Evolutionary conservation across 2,113 vertebrate genomes (phyloP), one percentile per base, ranked within the genome.

Genomic region (Percina caprodes): DNA sequence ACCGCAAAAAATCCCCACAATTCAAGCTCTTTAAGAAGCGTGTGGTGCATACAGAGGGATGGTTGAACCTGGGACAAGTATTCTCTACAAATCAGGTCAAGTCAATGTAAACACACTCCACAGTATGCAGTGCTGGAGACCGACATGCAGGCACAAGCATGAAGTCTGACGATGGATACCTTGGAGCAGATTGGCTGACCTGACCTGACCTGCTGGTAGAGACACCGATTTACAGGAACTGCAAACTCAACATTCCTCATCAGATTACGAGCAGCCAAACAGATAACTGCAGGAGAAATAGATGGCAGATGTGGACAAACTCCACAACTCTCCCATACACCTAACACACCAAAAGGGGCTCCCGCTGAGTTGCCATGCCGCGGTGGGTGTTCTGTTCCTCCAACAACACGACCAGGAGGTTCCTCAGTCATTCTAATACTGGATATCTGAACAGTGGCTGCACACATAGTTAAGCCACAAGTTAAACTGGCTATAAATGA

Each of bases 191-290:
- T 68, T 70, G 73, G 69, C 80, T 85, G 69, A 82, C 56, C 33
- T 72, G 49, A 77, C 46, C 46, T 67, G 55, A 80, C 52, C 65
- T 69, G 45, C 81, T 10, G 52, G 30, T 54, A 86, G 55, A 84
- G 26, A 68, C 62, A 55, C 52, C 48, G 77, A 91, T 85, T 89
- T 70, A 90, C 35, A 82, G 79, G 88, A 93, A 91, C 91, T 69
- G n/a, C 81, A 80, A 83, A 92, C 74, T 63, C 54, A 72, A 92
- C 85, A 90, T 87, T 87, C 60, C 60, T 80, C 18, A 46, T 51
- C 9, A 63, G 71, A 70, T 82, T 70, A 83, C 77, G 80, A 75
- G 83, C 42, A 59, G 67, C 35, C 59, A 51, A 66, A 74, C 39
- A 70, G 79, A 86, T 67, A 88, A 56, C 48, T 42, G 13, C 14